These are phyloP conservation scores for Melanotaenia duboulayi DNA, from an alignment of 2,113 vertebrate genomes.

Conservation along the genomic window DNA sequence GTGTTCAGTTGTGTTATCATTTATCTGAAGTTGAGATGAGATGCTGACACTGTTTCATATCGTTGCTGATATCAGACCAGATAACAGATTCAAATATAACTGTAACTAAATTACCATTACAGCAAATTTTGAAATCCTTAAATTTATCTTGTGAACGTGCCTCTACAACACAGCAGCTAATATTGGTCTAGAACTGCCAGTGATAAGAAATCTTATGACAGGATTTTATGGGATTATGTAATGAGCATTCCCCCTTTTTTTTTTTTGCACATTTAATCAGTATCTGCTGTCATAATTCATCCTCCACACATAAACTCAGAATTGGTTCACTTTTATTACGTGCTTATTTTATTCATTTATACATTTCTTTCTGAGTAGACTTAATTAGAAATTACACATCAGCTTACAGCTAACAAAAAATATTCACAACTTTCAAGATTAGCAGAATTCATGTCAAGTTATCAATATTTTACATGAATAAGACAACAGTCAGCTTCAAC, in stretches of 20 bases:
- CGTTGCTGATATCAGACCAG: too few species aligned
- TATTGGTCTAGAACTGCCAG: too few species aligned
- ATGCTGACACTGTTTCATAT: too few species aligned
- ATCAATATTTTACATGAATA: background rate
- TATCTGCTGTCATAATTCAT: background rate
- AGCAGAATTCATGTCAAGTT: background rate
- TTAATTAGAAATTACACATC: background rate
- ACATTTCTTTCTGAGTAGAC: background rate
- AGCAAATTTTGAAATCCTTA: too few species aligned
- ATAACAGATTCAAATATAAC: too few species aligned
- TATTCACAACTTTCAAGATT: background rate
- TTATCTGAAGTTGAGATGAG: too few species aligned
- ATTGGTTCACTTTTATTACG: background rate
- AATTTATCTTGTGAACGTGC: too few species aligned
- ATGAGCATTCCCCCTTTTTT: background rate
- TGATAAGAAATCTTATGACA: background rate
- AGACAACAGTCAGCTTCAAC: background rate
- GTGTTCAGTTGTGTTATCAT: too few species aligned
- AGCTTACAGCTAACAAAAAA: background rate
- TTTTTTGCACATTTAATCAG: conserved; percentile 11
- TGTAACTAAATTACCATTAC: too few species aligned
- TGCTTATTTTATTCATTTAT: too few species aligned
- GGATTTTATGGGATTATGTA: rapidly evolving
- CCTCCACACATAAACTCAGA: background rate
- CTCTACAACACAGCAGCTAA: too few species aligned